Base-by-base conservation (phyloP, 2,797 vertebrate genomes). In the Epinephelus malabaricus region DNA sequence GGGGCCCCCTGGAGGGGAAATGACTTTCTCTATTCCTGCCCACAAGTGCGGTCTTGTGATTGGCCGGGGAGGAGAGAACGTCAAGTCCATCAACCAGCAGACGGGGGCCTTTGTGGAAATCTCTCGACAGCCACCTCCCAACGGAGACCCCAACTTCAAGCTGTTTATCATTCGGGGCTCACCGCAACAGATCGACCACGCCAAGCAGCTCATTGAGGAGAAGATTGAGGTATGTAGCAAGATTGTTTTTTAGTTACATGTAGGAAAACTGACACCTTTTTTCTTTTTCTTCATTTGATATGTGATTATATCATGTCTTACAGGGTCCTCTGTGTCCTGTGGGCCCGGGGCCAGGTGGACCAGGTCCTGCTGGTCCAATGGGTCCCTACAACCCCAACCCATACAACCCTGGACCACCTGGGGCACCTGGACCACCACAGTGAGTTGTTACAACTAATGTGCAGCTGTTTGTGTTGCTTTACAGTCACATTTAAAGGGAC, bases 21-120 rank as follows among this genome's bases (percentile, higher is more conserved):
- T 98, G 94, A 97, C 96, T 62, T 97, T 97, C 88, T 97, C 97
- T 15, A 97, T 98, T 84, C 97, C 97, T 6, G 96, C 96, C 27
- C 96, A 97, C 89, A 97, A 97, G 81, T 97, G 97, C 11, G 97
- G 97, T 18, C 92, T 98, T 2, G 97, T 98, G 76, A 98, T 98
- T 10, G 97, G 97, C 64, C 86, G 97, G 86, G 97, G 97, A 2
- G 97, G 97, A 0, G 97, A 97, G 89, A 97, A 97, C 0, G 97
- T 98, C 65, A 97, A 97, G 92, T 95, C 97, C 76, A 97, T 97
- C 86, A 98, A 98, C 93, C 97, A 98, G 92, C 96, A 97, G 91
- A 97, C 97, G 0, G 97, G 97, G 1, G 97, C 97, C 0, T 97
- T 97, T 0, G 97, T 98, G 68, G 97, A 98, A 91, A 97, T 97